Percentiles rank a stretch among this genome's conserved stretches.
Conservation (phyloP, 2,888 invertebrate species). For the Lathronympha strigana region DNA sequence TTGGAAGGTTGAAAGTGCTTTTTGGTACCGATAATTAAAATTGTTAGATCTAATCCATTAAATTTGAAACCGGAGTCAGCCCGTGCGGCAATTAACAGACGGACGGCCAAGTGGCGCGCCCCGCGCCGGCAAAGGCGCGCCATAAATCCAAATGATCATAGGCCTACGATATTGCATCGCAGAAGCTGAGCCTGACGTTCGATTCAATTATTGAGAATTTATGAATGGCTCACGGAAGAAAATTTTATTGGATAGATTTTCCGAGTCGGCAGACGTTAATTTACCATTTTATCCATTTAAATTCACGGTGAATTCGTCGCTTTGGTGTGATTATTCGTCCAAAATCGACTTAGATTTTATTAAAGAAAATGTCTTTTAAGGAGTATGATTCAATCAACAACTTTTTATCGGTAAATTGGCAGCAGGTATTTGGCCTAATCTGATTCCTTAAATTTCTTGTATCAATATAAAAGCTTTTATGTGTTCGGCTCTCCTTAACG, state of each 20-base stretch:
- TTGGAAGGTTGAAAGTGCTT: constrained; percentile 56
- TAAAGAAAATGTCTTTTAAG: constrained; percentile 27
- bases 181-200: constrained; percentile 66
- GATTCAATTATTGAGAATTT: constrained; percentile 78
- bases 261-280: constrained; percentile 64
- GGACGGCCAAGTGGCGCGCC: constrained; percentile 40
- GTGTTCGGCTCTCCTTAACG: constrained; percentile 4
- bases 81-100: constrained; percentile 62
- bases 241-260: constrained; percentile 74
- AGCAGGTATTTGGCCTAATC: constrained; percentile 20
- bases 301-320: constrained; percentile 61
- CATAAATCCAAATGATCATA: constrained; percentile 65
- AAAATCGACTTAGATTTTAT: constrained; percentile 38
- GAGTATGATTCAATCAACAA: constrained; percentile 32
- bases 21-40: constrained; percentile 54
- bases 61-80: constrained; percentile 56
- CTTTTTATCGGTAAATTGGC: constrained; percentile 26
- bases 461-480: constrained; percentile 21
- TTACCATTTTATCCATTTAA: constrained; percentile 68
- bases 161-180: constrained; percentile 64
- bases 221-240: constrained; percentile 70
- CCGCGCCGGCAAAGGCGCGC: constrained; percentile 44
- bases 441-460: constrained; percentile 32
- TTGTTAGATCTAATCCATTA: constrained; percentile 61
- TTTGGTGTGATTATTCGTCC: constrained; percentile 42